These are phyloP conservation scores for Babyrousa celebensis DNA, from an alignment of 2,797 vertebrate species.

Conservation along the genomic window DNA sequence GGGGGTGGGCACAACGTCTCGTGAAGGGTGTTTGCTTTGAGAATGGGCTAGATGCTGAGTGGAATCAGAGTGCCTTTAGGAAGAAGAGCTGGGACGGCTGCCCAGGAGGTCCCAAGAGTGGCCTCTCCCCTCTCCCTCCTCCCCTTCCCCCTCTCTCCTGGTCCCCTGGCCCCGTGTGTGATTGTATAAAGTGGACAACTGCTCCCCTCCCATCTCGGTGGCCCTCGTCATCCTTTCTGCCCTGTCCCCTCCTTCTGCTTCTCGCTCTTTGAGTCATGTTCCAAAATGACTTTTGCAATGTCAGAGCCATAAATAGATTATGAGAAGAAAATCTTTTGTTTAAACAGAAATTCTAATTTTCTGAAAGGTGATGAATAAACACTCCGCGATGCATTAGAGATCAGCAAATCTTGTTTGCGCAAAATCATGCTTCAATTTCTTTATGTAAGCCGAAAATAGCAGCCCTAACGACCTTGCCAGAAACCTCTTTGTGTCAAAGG, in stretches of 20 bases:
- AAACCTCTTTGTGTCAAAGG: background rate
- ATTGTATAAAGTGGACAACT: rapidly evolving
- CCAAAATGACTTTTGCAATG: slow-evolving; percentile 75
- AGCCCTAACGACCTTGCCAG: background rate
- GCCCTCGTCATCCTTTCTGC: background rate
- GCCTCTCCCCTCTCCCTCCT: rapidly evolving
- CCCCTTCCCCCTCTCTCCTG: too few relatives aligned
- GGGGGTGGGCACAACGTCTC: background rate
- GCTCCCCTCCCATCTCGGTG: background rate
- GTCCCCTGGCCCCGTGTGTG: rapidly evolving
- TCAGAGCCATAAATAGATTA: slow-evolving; percentile 84
- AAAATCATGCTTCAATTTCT: slow-evolving; percentile 43
- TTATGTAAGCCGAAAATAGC: background rate
- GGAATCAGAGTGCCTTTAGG: background rate
- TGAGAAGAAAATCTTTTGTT: slow-evolving; percentile 85
- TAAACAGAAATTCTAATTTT: slow-evolving; percentile 86
- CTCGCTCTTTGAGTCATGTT: background rate
- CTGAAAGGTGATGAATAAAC: slow-evolving; percentile 73
- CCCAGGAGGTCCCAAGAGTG: rapidly evolving
- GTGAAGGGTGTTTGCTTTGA: background rate
- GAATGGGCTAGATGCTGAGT: rapidly evolving
- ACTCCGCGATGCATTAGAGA: slow-evolving; percentile 26
- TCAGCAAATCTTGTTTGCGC: slow-evolving; percentile 70
- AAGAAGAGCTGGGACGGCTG: rapidly evolving
- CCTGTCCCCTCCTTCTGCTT: background rate